Percentiles rank a stretch among this genome's conserved stretches.
These are phyloP conservation scores for Palythoa grandiflora DNA, from an alignment of 92 coral and sea anemone genomes.

Conservation along the genomic window DNA sequence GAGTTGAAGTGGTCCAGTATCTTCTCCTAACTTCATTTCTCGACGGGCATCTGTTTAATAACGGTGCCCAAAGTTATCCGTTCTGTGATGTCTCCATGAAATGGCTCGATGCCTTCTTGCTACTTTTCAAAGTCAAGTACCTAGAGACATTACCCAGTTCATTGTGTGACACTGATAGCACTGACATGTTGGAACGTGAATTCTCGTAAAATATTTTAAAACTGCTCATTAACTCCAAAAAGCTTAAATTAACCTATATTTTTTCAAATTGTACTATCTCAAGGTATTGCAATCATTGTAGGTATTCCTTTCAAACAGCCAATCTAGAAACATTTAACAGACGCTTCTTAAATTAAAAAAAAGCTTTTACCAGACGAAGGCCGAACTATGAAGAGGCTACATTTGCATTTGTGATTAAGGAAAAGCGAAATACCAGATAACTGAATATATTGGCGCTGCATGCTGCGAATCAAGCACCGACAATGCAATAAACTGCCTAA, in stretches of 20 bases:
- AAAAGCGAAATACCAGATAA: constrained; percentile 47
- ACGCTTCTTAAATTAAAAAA: constrained; percentile 65
- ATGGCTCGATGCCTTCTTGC: not conserved
- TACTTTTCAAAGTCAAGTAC: constrained; percentile 6
- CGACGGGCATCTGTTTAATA: constrained; percentile 25
- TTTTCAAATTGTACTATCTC: not conserved
- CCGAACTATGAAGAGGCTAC: not conserved
- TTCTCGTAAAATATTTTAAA: not conserved
- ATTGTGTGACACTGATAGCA: not conserved
- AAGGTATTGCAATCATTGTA: not conserved
- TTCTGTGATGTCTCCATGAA: not conserved
- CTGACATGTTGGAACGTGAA: constrained; percentile 2
- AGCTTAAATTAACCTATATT: not conserved
- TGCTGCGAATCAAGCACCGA: constrained; percentile 28
- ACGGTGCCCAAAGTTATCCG: not conserved
- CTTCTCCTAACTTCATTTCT: constrained; percentile 3
- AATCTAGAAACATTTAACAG: constrained; percentile 9
- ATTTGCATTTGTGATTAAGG: constrained; percentile 43
- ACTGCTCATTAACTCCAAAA: not conserved
- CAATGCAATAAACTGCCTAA: not conserved
- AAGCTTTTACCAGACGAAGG: constrained; percentile 55
- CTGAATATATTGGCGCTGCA: not conserved
- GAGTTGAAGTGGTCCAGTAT: not conserved
- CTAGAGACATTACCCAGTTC: constrained; percentile 23
- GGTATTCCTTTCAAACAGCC: not conserved